phyloP scores from a whole-genome alignment of 2,888 invertebrate genomes.

The Agrilus cyanescens region DNA sequence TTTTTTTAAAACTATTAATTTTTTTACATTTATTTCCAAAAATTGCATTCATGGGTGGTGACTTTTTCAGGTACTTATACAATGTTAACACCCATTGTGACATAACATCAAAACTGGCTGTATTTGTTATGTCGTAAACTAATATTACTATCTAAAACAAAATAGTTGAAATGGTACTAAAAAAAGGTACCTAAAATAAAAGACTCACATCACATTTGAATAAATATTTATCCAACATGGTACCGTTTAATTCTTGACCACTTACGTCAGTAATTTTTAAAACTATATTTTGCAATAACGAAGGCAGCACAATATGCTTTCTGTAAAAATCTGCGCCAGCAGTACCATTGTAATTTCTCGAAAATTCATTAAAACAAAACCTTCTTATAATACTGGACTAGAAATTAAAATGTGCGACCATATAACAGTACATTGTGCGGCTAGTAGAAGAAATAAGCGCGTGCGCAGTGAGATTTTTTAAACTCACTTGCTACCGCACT shows the following conservation, averaged over 20 bases:
- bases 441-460: too few relatives aligned
- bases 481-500: too few relatives aligned
- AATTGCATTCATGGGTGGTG: constrained; percentile 44
- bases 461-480: too few relatives aligned
- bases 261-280: constrained; percentile 78
- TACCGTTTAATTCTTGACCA: constrained; percentile 61
- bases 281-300: constrained; percentile 43
- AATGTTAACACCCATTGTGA: constrained; percentile 56
- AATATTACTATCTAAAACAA: constrained; percentile 58
- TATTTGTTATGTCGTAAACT: constrained; percentile 75
- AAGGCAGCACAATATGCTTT: constrained; percentile 47
- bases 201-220: constrained; percentile 55
- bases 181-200: constrained; percentile 4
- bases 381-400: constrained; percentile 52
- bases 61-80: constrained; percentile 34
- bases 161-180: neutral
- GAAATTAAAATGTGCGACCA: constrained; percentile 16
- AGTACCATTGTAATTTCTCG: constrained; percentile 49
- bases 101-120: constrained; percentile 66
- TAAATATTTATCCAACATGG: constrained; percentile 67
- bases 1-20: neutral
- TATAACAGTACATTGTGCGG: too few relatives aligned
- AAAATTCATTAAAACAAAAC: constrained; percentile 56
- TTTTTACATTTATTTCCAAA: constrained; percentile 55
- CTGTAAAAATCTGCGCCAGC: constrained; percentile 63